Percentiles rank a stretch among this genome's conserved stretches.
Evolutionary conservation across 2,888 invertebrate species (phyloP).

Genomic region (Nematopogon swammerdamellus): DNA sequence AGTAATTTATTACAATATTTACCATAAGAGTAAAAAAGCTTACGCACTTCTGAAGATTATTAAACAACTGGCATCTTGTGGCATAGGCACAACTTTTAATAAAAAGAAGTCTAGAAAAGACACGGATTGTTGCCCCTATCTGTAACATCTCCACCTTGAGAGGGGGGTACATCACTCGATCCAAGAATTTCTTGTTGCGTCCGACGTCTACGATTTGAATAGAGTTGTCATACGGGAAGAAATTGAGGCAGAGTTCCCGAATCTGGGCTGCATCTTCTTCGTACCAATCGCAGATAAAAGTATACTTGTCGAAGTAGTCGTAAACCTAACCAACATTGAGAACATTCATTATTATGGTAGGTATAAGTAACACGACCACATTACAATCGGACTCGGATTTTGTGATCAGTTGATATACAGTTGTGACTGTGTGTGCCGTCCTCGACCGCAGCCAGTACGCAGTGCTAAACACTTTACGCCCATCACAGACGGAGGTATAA

Average conservation of each 20-base stretch:
- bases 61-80: conserved; percentile 60
- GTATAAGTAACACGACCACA: too few relatives aligned
- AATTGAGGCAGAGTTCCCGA: conserved; percentile 69
- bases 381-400: too few relatives aligned
- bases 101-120: conserved; percentile 70
- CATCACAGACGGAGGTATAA: too few relatives aligned
- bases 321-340: conserved; percentile 22
- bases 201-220: conserved; percentile 71
- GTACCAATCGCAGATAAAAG: conserved; percentile 80
- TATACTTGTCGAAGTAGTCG: conserved; percentile 53
- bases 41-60: conserved; percentile 21
- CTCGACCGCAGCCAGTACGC: too few relatives aligned
- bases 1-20: too few relatives aligned
- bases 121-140: conserved; percentile 68
- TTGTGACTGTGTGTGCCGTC: too few relatives aligned
- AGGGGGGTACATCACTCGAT: conserved; percentile 62
- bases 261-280: conserved; percentile 70
- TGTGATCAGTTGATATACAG: too few relatives aligned
- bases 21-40: too few relatives aligned
- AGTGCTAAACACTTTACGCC: too few relatives aligned
- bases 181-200: conserved; percentile 59
- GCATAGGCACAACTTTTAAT: conserved; percentile 68
- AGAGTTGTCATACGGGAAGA: conserved; percentile 72
- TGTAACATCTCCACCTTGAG: conserved; percentile 65
- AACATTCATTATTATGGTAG: not conserved